These are phyloP conservation scores for Trachurus trachurus DNA, from an alignment of 2,797 vertebrate species.

Conservation along the genomic window DNA sequence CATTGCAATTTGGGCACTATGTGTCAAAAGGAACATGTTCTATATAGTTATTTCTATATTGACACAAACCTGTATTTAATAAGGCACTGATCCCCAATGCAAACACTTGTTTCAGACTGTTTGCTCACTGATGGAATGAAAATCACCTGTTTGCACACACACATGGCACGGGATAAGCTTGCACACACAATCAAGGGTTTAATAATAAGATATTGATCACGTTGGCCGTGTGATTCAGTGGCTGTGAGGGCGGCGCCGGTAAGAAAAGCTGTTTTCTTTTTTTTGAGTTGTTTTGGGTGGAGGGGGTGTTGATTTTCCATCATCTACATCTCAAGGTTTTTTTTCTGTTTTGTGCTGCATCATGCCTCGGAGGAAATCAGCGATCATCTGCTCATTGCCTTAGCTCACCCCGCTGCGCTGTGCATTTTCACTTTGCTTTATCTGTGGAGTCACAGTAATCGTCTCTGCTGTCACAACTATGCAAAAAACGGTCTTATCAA, in stretches of 20 bases:
- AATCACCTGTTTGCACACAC: background rate
- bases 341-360: conserved; percentile 66
- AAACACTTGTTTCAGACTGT: too few relatives aligned
- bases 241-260: conserved; percentile 40
- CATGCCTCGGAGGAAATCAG: conserved; percentile 50
- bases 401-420: conserved; percentile 9
- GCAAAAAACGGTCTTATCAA: background rate
- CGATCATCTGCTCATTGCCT: conserved; percentile 27
- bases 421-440: conserved; percentile 22
- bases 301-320: conserved; percentile 48
- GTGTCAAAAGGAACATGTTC: background rate
- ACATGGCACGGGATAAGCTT: background rate
- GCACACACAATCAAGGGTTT: conserved; percentile 21
- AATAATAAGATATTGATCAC: conserved; percentile 76
- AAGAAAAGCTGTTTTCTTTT: conserved; percentile 33
- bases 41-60: background rate
- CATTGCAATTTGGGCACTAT: background rate
- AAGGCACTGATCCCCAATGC: too few relatives aligned
- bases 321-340: conserved; percentile 36
- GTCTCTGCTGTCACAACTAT: background rate
- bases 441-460: conserved; percentile 29
- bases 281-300: background rate
- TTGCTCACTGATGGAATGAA: too few relatives aligned
- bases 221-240: conserved; percentile 56
- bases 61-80: background rate